Evolutionary conservation across 2,113 vertebrate genomes (phyloP).

Genomic region (Columba livia): DNA sequence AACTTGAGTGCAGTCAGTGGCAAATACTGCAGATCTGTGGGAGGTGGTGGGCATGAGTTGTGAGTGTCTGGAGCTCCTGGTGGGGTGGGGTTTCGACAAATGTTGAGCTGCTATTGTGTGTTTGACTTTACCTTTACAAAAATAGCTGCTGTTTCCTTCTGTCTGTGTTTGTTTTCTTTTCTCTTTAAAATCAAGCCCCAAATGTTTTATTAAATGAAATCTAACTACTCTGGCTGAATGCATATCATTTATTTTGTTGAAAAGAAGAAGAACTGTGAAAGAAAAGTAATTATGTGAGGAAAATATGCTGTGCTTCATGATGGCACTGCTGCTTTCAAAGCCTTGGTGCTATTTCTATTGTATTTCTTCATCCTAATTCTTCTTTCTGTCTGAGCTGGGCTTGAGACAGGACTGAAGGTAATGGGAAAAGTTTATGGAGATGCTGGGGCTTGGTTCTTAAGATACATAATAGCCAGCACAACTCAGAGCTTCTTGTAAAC

Average conservation of each 20-base stretch:
- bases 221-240: slow-evolving; percentile 28
- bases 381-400: neutral
- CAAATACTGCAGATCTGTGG: neutral
- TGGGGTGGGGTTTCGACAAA: neutral
- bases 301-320: neutral
- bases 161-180: neutral
- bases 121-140: neutral
- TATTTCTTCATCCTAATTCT: neutral
- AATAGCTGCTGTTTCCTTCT: neutral
- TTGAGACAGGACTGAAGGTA: neutral
- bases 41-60: neutral
- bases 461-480: neutral
- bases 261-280: neutral
- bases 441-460: neutral
- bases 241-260: slow-evolving; percentile 16
- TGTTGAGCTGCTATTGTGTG: neutral
- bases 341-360: neutral
- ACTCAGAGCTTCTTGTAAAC: neutral
- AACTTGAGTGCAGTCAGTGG: neutral
- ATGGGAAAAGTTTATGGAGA: neutral
- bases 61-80: accelerated
- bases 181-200: neutral
- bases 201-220: slow-evolving; percentile 41
- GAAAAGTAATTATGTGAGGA: slow-evolving; percentile 43
- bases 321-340: neutral